Conservation (phyloP, 2,113 vertebrate genomes). For the Merops nubicus region DNA sequence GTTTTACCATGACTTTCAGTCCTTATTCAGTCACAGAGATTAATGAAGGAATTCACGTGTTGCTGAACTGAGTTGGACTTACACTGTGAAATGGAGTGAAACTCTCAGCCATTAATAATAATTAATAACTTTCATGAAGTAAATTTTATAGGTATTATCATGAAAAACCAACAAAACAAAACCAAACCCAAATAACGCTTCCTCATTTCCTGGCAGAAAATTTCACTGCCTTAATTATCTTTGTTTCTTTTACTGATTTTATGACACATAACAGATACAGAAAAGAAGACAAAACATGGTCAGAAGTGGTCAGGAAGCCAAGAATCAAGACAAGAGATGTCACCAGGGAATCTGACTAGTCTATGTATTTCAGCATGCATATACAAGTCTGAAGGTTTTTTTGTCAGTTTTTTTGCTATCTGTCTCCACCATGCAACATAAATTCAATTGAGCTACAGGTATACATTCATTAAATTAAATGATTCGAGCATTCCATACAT, state of each 20-base stretch:
- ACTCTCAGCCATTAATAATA: background rate
- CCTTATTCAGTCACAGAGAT: background rate
- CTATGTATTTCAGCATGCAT: background rate
- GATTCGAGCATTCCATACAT: no score
- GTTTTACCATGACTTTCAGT: background rate
- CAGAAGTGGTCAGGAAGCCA: background rate
- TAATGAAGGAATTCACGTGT: background rate
- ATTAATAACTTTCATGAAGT: background rate
- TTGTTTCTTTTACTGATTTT: background rate
- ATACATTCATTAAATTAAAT: no score
- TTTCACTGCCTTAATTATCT: background rate
- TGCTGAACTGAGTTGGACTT: background rate
- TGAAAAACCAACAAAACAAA: background rate
- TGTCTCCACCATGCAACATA: background rate
- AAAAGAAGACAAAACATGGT: background rate
- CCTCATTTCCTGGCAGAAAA: background rate
- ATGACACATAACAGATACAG: background rate
- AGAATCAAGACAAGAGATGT: background rate
- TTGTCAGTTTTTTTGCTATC: background rate
- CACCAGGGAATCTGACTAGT: background rate
- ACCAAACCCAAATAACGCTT: background rate
- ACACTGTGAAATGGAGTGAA: background rate
- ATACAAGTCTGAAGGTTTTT: background rate
- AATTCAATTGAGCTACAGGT: background rate
- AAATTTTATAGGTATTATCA: background rate